A percentile compares a stretch with the other conserved stretches of the same genome.
These are phyloP conservation scores for Ctenochaetus hawaiiensis DNA, from an alignment of 2,797 vertebrate species.

Conservation along the genomic window DNA sequence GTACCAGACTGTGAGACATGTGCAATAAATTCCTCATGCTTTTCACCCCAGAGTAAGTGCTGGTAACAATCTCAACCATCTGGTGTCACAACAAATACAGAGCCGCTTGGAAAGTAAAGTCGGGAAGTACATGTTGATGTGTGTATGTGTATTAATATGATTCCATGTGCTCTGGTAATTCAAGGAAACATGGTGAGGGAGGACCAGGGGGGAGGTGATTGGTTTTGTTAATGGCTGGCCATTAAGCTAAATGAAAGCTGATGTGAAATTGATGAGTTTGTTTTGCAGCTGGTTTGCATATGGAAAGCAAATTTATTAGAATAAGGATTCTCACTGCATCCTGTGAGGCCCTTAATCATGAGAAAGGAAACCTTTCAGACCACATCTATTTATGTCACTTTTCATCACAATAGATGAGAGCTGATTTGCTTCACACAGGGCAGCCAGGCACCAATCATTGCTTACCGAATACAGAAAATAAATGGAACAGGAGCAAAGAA, in stretches of 20 bases:
- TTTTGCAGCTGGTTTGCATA: conserved; percentile 72
- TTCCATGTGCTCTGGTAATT: conserved; percentile 46
- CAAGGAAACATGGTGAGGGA: conserved; percentile 30
- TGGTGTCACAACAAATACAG: conserved; percentile 52
- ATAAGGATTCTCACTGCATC: conserved; percentile 62
- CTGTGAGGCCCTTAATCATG: conserved; percentile 64
- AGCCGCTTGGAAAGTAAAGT: conserved; percentile 35
- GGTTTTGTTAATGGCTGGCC: conserved; percentile 73
- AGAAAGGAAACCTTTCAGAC: conserved; percentile 74
- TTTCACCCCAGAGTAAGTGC: conserved; percentile 42
- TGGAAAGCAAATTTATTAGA: conserved; percentile 68
- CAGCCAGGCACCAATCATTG: conserved; percentile 48
- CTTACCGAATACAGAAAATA: conserved; percentile 43
- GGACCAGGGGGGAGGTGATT: conserved; percentile 50
- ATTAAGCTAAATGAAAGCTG: conserved; percentile 79
- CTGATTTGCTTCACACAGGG: conserved; percentile 56
- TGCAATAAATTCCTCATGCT: conserved; percentile 61
- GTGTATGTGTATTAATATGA: conserved; percentile 31
- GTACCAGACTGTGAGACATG: conserved; percentile 43
- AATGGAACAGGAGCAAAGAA: conserved; percentile 31
- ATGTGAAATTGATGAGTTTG: conserved; percentile 80
- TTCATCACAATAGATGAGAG: conserved; percentile 62
- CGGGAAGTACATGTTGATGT: neutral
- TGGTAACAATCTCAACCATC: conserved; percentile 52
- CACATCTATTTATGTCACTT: conserved; percentile 70